Evolutionary conservation across 2,888 invertebrate species (phyloP), one percentile per base, ranked within the genome.

Genomic region (Alviniconcha strummeri): DNA sequence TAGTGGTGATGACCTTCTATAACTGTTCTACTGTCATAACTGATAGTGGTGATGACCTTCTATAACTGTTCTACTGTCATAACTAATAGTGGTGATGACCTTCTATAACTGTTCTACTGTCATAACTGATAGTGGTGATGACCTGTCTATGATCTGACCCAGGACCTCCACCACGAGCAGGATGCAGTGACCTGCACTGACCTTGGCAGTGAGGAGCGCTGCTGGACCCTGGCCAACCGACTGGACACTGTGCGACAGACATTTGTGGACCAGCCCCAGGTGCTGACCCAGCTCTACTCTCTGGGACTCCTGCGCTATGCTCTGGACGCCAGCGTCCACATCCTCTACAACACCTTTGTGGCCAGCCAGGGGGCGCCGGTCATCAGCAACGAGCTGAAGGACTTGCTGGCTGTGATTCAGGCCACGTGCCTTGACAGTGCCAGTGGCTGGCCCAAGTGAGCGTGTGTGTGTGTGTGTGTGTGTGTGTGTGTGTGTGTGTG

Each of bases 281-380:
- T 60, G 2, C 36, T 78, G 60, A 11, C 88, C 17, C 85, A 84
- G 17, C 75, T 86, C 11, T 80, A 84, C 57, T 80, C 88, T 19
- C 80, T 78, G 55, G 71, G 81, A 36, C 86, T 85, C 36, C 74
- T n/a, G 60, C 55, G 80, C 11, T 81, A 76, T 69, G 82, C 89
- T n/a, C 55, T 78, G 52, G 74, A 15, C 13, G 82, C 85, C 74
- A 79, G 64, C 9, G 71, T 87, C 17, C 57, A 81, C 78, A 85
- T 90, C 5, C 85, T 85, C 36, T 87, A 88, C 74, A 67, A 90
- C 36, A 86, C 86, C 71, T 86, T 86, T 17, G 55, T 90, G 60
- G 90, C 90, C 8, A 85, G 90, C 67, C 89, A 86, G 83, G 90
- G 89, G 0, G 88, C 90, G 57, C 80, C 85, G 56, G 85, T 89